phyloP scores from a whole-genome alignment of 2,888 invertebrate genomes.

The Entomobrya multifasciata region DNA sequence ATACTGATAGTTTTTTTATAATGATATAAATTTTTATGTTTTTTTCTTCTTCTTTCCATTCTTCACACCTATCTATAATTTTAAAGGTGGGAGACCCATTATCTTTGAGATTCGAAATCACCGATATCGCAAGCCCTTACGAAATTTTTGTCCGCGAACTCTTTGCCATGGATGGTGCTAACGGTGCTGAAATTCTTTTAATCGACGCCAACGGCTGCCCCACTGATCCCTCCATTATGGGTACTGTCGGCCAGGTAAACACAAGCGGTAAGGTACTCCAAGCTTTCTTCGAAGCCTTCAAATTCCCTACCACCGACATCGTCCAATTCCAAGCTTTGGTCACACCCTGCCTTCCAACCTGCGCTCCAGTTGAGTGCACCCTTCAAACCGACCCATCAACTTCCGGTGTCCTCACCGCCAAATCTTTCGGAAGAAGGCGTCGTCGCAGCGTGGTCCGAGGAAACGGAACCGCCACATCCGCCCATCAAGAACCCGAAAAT shows the following conservation, averaged over 20 bases:
- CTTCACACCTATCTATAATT: too few species aligned
- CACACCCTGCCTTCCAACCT: conserved; percentile 81
- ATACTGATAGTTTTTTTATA: too few species aligned
- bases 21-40: neutral
- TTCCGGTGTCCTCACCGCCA: conserved; percentile 80
- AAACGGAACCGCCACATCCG: too few species aligned
- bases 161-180: conserved; percentile 82
- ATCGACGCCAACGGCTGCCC: conserved; percentile 82
- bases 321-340: conserved; percentile 82
- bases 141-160: conserved; percentile 83
- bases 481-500: conserved; percentile 76
- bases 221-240: conserved; percentile 82
- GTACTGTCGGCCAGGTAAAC: conserved; percentile 83
- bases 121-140: conserved; percentile 81
- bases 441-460: conserved; percentile 74
- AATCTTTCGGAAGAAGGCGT: conserved; percentile 78
- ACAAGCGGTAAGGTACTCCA: conserved; percentile 80
- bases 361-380: conserved; percentile 81
- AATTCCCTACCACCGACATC: conserved; percentile 81
- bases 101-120: conserved; percentile 82
- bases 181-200: conserved; percentile 81
- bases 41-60: conserved; percentile 37
- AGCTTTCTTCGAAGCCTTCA: conserved; percentile 82
- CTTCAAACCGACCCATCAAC: conserved; percentile 80
- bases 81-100: conserved; percentile 82